A percentile compares a stretch with the other conserved stretches of the same genome.
These are phyloP conservation scores for Falco punctatus DNA, from an alignment of 2,113 vertebrate genomes.

Conservation along the genomic window DNA sequence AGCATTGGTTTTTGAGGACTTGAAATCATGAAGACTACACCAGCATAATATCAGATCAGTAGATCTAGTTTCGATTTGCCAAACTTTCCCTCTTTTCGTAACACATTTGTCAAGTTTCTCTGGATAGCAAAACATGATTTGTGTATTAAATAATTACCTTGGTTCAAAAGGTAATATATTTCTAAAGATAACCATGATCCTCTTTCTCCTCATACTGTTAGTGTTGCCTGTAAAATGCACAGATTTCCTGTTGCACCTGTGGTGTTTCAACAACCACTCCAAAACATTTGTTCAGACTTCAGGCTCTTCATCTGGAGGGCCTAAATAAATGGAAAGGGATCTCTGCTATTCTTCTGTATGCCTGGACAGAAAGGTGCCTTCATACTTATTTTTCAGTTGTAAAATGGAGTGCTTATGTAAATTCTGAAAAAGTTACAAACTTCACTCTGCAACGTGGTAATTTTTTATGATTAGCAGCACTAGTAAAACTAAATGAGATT, in stretches of 20 bases:
- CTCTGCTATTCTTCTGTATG: neutral
- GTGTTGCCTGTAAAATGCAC: neutral
- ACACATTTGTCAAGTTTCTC: neutral
- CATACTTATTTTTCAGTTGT: neutral
- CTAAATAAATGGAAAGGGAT: neutral
- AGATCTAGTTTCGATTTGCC: neutral
- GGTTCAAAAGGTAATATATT: neutral
- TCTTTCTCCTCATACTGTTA: neutral
- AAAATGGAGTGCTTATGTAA: neutral
- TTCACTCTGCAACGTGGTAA: neutral
- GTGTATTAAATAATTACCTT: neutral
- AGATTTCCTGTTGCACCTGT: neutral
- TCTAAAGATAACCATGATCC: neutral
- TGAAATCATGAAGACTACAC: accelerated
- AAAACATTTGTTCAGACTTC: neutral
- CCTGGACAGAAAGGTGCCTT: neutral
- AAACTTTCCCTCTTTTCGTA: neutral
- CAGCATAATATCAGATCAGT: neutral
- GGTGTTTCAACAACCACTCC: neutral
- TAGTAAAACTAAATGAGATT: neutral
- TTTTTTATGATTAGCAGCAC: neutral
- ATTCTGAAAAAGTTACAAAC: neutral
- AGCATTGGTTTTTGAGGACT: neutral
- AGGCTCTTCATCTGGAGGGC: neutral
- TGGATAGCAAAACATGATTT: neutral